A percentile compares a stretch with the other conserved stretches of the same genome.
Conservation (phyloP, 2,888 invertebrate species). For the Zaprionus lineosus region DNA sequence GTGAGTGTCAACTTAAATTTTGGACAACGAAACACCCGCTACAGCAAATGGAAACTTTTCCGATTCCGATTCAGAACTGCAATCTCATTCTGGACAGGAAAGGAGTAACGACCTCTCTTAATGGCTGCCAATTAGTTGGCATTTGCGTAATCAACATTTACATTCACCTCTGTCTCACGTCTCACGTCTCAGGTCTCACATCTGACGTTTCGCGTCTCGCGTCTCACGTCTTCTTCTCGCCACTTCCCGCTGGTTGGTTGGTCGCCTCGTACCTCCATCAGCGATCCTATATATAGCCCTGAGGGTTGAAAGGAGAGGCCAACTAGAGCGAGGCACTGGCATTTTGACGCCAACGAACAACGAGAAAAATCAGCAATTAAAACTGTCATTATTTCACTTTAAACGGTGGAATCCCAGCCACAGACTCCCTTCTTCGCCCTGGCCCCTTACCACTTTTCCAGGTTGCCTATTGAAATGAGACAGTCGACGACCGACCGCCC, state of each 20-base stretch:
- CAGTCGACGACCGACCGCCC: not conserved
- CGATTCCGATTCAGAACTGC: not conserved
- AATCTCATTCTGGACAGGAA: conserved; percentile 5
- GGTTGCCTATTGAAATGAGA: conserved; percentile 10
- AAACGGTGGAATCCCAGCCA: conserved; percentile 47
- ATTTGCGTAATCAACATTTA: conserved; percentile 72
- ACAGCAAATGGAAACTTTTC: conserved; percentile 13
- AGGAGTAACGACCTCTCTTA: conserved; percentile 58
- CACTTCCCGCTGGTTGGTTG: too few relatives aligned
- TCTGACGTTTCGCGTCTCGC: not conserved
- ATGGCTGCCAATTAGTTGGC: conserved; percentile 70
- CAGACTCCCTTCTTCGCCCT: not conserved
- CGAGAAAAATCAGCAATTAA: conserved; percentile 69
- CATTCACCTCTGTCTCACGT: conserved; percentile 37
- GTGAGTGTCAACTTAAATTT: conserved; percentile 58
- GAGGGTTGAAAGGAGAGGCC: not conserved
- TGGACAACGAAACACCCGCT: conserved; percentile 29
- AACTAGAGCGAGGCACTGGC: conserved; percentile 40
- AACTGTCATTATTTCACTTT: conserved; percentile 76
- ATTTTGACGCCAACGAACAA: conserved; percentile 73
- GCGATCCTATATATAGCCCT: conserved; percentile 55
- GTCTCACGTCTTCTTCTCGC: not conserved
- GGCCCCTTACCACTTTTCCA: too few relatives aligned
- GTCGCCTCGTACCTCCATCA: too few relatives aligned
- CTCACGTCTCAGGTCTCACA: not conserved